Conservation (phyloP, 2,888 invertebrate genomes). For the Phytoseiulus persimilis region DNA sequence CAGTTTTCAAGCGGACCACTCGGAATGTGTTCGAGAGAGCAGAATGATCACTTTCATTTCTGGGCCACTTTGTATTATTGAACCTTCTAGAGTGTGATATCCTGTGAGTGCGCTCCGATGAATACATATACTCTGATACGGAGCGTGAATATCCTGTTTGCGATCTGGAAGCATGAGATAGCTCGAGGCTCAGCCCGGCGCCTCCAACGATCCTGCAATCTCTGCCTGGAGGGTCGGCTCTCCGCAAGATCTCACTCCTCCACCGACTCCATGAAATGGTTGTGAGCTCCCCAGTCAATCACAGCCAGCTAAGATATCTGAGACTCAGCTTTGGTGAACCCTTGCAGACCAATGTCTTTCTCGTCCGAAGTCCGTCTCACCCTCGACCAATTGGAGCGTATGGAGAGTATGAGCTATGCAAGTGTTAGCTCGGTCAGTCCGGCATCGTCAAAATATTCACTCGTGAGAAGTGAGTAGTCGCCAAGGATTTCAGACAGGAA, state of each 20-base stretch:
- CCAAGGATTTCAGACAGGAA: neutral
- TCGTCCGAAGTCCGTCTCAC: neutral
- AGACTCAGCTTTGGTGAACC: too few species aligned
- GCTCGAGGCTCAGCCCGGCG: too few species aligned
- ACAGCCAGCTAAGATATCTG: too few species aligned
- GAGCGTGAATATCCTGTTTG: neutral
- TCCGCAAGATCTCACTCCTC: too few species aligned
- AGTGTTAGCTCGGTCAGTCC: conserved; percentile 31
- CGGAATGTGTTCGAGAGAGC: neutral
- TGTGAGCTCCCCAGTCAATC: too few species aligned
- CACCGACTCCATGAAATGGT: too few species aligned
- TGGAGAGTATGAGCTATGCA: conserved; percentile 16
- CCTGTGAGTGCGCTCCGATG: neutral
- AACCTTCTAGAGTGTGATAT: neutral
- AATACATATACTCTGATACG: neutral
- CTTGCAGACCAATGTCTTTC: neutral
- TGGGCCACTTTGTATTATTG: neutral
- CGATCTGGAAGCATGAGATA: too few species aligned
- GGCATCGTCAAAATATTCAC: conserved; percentile 14
- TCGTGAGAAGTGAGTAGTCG: neutral
- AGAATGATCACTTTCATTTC: neutral
- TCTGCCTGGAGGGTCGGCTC: too few species aligned
- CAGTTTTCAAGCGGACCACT: neutral
- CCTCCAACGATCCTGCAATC: too few species aligned
- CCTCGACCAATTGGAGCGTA: conserved; percentile 16